Conservation (phyloP, 2,797 vertebrate species). For the Protosalanx chinensis region DNA sequence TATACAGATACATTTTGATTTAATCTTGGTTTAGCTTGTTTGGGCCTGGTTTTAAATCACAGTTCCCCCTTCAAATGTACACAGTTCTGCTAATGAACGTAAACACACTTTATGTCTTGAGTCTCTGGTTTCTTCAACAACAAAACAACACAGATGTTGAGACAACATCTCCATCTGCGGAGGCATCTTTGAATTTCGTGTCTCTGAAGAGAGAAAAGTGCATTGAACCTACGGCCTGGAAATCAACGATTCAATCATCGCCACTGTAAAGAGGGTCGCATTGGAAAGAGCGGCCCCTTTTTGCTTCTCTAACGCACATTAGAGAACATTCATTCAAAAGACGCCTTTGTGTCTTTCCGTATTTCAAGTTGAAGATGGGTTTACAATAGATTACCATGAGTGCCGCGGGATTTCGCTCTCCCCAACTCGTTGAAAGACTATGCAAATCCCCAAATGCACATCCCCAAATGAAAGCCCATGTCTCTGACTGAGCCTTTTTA, state of each 20-base stretch:
- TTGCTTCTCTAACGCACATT: slow-evolving; percentile 50
- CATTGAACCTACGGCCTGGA: background rate
- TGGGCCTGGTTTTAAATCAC: too few species aligned
- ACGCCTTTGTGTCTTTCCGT: slow-evolving; percentile 39
- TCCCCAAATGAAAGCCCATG: slow-evolving; percentile 39
- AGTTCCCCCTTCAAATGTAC: too few species aligned
- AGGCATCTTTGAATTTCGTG: background rate
- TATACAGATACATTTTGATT: too few species aligned
- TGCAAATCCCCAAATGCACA: slow-evolving; percentile 47
- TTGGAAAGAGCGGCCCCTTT: slow-evolving; percentile 44
- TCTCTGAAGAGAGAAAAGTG: background rate
- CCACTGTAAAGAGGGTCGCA: background rate
- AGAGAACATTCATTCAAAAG: slow-evolving; percentile 37
- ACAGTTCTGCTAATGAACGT: too few species aligned
- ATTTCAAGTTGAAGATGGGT: slow-evolving; percentile 46
- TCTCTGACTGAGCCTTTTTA: slow-evolving; percentile 31
- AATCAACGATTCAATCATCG: background rate
- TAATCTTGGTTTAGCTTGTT: too few species aligned
- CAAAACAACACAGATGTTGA: background rate
- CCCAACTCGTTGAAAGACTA: slow-evolving; percentile 42
- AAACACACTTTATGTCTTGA: too few species aligned
- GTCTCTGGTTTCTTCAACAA: background rate
- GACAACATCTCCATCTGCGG: background rate
- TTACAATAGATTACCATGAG: slow-evolving; percentile 48
- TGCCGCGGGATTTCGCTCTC: slow-evolving; percentile 33